Percentiles rank a stretch among this genome's conserved stretches.
These are phyloP conservation scores for Gorsachius magnificus DNA, from an alignment of 2,797 vertebrate genomes.

Conservation along the genomic window DNA sequence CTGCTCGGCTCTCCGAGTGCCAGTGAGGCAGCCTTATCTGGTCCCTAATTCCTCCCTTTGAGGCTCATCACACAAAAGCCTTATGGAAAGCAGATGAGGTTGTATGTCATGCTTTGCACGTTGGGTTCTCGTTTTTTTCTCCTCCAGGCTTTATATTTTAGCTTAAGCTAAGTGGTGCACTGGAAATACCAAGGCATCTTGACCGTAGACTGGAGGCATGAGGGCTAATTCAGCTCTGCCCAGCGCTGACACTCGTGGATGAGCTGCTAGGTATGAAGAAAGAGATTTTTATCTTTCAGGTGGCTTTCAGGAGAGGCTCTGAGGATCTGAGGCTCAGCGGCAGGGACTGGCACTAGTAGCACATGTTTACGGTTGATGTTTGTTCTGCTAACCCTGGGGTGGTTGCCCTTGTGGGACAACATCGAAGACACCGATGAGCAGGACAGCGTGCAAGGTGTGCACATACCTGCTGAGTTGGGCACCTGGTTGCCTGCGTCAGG, in stretches of 20 bases:
- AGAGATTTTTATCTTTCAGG: background rate
- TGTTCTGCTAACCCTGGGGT: background rate
- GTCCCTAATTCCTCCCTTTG: slow-evolving; percentile 25
- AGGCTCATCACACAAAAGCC: slow-evolving; percentile 20
- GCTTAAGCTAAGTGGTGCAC: background rate
- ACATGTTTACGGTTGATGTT: background rate
- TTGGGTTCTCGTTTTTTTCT: background rate
- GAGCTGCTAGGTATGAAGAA: background rate
- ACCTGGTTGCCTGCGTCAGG: background rate
- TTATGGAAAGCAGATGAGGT: background rate
- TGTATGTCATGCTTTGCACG: background rate
- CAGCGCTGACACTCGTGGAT: background rate
- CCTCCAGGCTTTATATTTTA: background rate
- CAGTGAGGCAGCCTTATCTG: background rate
- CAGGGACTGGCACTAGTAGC: background rate
- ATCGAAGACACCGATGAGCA: background rate
- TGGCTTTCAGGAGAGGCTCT: background rate
- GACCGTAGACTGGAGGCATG: rapidly evolving
- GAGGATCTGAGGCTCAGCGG: background rate
- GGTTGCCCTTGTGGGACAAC: background rate
- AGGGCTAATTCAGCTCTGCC: background rate
- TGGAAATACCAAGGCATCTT: background rate
- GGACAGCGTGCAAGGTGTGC: background rate
- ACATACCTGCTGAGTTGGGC: background rate
- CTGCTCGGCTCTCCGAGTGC: background rate